Base-by-base conservation (phyloP, 1,140 invertebrate genomes). In the Pararge aegeria region DNA sequence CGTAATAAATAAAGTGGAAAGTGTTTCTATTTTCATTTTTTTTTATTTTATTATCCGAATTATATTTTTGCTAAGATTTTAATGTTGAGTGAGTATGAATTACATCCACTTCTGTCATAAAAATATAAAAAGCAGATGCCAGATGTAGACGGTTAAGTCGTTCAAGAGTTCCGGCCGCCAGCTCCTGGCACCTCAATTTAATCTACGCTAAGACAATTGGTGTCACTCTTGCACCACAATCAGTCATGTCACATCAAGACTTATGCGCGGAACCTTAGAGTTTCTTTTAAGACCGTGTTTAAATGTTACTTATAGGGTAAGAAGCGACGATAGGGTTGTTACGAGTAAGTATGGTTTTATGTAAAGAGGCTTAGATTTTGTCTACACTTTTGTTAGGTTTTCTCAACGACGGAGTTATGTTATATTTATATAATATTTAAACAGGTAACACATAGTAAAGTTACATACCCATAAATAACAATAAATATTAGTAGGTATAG, bases 151-250 rank as follows among this genome's bases (percentile, higher is more conserved):
- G 29, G 29, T 34, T 30, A 30, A 7, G 10, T 30, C 5, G 4
- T 7, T 1, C 1, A 34, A 6, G 30, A 12, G 7, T 10, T 1
- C 12, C 30, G 9, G 12, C 10, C 30, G n/a, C 3, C 30, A 12
- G 30, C 30, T 34, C 30, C n/a, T 12, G 4, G 10, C 2, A 7
- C n/a, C 10, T 34, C 42, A 46, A 21, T 46, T 21, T 46, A 20
- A 46, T 46, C 42, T 46, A 9, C 42, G 42, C 42, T 46, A 46
- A 46, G 42, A 46, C 19, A 46, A 46, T 46, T 20, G 42, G 42
- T 20, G 42, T 20, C 42, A 46, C 42, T 46, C 42, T 10, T 19
- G 42, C 38, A 16, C 16, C 19, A 10, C 42, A 7, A 46, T 46
- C 10, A 20, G 12, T 46, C 42, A 46, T 5, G 42, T 19, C 42